A percentile compares a stretch with the other conserved stretches of the same genome.
phyloP scores from a whole-genome alignment of 2,797 vertebrate species.

The Enteromius thamalakanensis region DNA sequence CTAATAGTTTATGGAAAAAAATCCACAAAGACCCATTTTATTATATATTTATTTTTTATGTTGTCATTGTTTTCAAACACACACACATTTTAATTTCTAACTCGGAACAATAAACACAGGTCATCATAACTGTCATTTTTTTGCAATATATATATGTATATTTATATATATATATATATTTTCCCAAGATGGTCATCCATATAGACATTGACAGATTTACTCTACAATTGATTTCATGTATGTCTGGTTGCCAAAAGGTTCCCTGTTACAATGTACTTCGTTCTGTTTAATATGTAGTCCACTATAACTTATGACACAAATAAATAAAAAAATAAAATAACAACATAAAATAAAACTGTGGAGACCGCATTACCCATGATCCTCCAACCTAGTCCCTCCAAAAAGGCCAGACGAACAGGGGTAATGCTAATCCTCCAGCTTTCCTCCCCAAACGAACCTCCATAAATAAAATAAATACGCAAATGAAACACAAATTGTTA shows the following conservation, averaged over 20 bases:
- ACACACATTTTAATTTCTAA: conserved; percentile 74
- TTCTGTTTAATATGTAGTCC: conserved; percentile 72
- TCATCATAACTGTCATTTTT: conserved; percentile 77
- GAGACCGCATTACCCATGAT: conserved; percentile 69
- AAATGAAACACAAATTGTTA: conserved; percentile 65
- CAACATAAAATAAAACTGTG: conserved; percentile 52
- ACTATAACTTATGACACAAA: conserved; percentile 74
- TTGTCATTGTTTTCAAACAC: conserved; percentile 74
- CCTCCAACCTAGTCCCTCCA: conserved; percentile 79
- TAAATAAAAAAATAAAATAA: conserved; percentile 68
- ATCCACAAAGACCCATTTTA: conserved; percentile 62
- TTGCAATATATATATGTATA: conserved; percentile 58
- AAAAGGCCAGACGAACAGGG: conserved; percentile 71
- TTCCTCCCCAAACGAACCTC: conserved; percentile 60
- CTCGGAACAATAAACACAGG: conserved; percentile 77
- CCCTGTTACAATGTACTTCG: conserved; percentile 71
- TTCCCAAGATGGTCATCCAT: conserved; percentile 82
- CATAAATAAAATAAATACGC: conserved; percentile 63
- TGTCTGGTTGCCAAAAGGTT: conserved; percentile 77
- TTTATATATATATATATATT: conserved; percentile 53
- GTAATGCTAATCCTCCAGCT: conserved; percentile 66
- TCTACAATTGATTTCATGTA: conserved; percentile 69
- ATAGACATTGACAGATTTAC: conserved; percentile 83
- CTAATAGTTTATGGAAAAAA: not conserved
- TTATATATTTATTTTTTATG: conserved; percentile 70